phyloP scores from a whole-genome alignment of 1,140 invertebrate genomes.

The Saccostrea cuccullata region DNA sequence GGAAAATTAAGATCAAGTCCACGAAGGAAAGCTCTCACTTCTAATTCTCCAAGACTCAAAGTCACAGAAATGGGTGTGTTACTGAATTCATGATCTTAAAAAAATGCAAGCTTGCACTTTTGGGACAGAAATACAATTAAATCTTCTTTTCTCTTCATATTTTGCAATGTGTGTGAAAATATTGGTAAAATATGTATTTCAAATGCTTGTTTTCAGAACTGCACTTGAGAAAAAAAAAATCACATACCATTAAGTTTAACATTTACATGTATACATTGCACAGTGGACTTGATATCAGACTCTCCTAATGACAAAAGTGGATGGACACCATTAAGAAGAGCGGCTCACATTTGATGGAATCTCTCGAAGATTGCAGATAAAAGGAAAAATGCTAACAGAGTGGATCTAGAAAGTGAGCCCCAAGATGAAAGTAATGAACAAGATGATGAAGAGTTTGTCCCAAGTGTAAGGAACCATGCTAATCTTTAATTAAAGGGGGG shows the following conservation, averaged over 20 bases:
- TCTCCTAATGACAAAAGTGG: slow-evolving; percentile 2
- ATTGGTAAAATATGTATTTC: too few species aligned
- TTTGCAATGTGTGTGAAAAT: too few species aligned
- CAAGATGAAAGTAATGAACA: neutral
- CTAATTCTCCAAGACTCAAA: slow-evolving; percentile 33
- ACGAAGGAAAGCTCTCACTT: slow-evolving; percentile 38
- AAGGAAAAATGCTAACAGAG: neutral
- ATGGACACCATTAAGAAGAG: slow-evolving; percentile 43
- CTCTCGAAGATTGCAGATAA: neutral
- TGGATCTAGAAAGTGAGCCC: neutral
- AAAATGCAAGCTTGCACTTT: neutral
- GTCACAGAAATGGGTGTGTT: slow-evolving; percentile 7
- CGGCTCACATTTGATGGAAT: slow-evolving; percentile 39
- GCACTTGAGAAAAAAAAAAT: neutral
- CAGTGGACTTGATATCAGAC: slow-evolving; percentile 26
- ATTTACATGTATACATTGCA: neutral
- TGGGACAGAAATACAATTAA: too few species aligned
- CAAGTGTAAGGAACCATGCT: neutral
- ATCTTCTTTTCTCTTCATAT: too few species aligned
- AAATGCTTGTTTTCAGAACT: neutral
- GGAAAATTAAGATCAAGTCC: slow-evolving; percentile 51
- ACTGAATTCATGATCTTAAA: neutral
- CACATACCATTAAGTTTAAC: too few species aligned
- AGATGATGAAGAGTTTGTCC: slow-evolving; percentile 4
- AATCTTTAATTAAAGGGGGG: too few species aligned